Percentiles rank a stretch among this genome's conserved stretches.
Evolutionary conservation across 2,113 vertebrate genomes (phyloP).

Genomic region (Cynoglossus semilaevis): DNA sequence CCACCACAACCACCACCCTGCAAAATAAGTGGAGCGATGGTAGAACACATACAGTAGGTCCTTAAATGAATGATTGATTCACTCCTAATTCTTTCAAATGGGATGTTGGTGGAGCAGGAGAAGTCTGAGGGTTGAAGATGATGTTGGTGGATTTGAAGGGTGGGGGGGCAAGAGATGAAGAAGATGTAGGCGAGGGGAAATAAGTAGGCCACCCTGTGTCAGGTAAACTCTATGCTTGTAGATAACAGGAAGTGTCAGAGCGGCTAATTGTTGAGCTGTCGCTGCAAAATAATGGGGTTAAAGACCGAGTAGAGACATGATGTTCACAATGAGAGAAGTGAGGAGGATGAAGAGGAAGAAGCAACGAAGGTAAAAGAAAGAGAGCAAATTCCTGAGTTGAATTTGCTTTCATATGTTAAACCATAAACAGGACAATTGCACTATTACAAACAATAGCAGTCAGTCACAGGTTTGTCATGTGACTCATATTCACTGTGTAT

Average conservation of each 20-base stretch:
- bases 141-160: conserved; percentile 27
- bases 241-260: conserved; percentile 83
- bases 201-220: conserved; percentile 87
- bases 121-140: conserved; percentile 35
- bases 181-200: conserved; percentile 71
- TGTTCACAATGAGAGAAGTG: fast-evolving
- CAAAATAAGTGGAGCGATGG: too few species aligned
- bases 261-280: conserved; percentile 72
- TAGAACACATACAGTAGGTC: conserved; percentile 46
- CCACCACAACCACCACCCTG: background rate
- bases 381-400: too few species aligned
- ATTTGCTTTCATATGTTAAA: too few species aligned
- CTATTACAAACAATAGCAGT: too few species aligned
- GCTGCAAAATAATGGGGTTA: conserved; percentile 51
- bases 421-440: too few species aligned
- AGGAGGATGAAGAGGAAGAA: background rate
- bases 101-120: conserved; percentile 66
- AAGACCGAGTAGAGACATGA: conserved; percentile 38
- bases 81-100: conserved; percentile 84
- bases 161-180: conserved; percentile 10
- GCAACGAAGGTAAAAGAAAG: too few species aligned
- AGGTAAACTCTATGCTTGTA: conserved; percentile 83
- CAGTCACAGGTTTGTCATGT: too few species aligned
- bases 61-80: conserved; percentile 84
- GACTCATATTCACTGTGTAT: too few species aligned